Percentiles rank a stretch among this genome's conserved stretches.
These are phyloP conservation scores for Antheraea yamamai DNA, from an alignment of 2,888 invertebrate genomes.

Conservation along the genomic window DNA sequence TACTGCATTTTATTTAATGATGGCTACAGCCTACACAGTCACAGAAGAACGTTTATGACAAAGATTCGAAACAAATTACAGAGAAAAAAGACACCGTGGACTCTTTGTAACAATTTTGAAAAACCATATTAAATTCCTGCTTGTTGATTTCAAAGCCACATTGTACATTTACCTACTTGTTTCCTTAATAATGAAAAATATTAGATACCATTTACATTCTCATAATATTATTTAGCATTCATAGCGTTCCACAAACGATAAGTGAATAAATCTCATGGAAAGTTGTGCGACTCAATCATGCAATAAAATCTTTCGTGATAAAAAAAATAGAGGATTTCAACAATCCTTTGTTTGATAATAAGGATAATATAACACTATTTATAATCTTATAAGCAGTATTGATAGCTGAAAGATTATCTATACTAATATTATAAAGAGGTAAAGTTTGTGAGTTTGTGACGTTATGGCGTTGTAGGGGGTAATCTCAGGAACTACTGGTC, in stretches of 20 bases:
- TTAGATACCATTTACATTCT: background rate
- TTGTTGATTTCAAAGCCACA: no score
- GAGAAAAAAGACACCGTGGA: no score
- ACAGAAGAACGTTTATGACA: background rate
- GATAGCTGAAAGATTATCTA: no score
- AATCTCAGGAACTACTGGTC: no score
- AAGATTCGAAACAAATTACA: background rate
- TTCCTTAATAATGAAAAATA: background rate
- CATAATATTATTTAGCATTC: background rate
- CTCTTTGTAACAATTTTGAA: background rate
- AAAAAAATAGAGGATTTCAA: background rate
- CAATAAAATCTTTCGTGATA: background rate
- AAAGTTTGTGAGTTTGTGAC: no score
- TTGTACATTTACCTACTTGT: background rate
- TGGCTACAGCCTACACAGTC: background rate
- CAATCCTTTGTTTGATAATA: background rate
- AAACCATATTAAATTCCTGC: no score
- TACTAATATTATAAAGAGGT: no score
- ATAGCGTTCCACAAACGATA: background rate
- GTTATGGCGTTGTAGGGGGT: no score
- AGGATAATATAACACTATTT: background rate
- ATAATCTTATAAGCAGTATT: background rate
- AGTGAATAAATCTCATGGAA: background rate
- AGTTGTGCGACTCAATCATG: background rate
- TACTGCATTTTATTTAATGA: background rate